A percentile compares a stretch with the other conserved stretches of the same genome.
Conservation (phyloP, 2,888 invertebrate genomes). For the Tiliacea citrago region DNA sequence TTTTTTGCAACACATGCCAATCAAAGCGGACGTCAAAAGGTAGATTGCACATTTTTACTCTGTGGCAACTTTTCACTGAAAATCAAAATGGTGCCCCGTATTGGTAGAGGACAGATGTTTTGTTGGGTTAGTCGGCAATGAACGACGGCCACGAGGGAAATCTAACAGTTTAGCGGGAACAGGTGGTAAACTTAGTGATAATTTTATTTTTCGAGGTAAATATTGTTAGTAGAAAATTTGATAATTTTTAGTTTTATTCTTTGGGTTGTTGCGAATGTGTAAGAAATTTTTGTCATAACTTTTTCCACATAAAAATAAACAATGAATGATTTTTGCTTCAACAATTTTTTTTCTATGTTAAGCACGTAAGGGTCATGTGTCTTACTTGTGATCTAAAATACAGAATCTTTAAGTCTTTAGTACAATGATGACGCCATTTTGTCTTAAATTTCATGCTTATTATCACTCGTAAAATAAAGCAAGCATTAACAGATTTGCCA, state of each 20-base stretch:
- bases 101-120: slow-evolving; percentile 31
- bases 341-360: not conserved
- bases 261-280: not conserved
- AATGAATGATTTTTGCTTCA: not conserved
- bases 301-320: not conserved
- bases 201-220: slow-evolving; percentile 60
- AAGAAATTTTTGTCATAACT: not conserved
- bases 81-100: slow-evolving; percentile 40
- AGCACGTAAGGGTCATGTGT: not conserved
- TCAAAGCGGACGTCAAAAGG: slow-evolving; percentile 28
- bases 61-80: slow-evolving; percentile 35
- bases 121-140: slow-evolving; percentile 47
- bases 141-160: slow-evolving; percentile 56
- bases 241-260: slow-evolving; percentile 15
- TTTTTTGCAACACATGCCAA: slow-evolving; percentile 35
- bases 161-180: slow-evolving; percentile 60
- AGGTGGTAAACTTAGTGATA: slow-evolving; percentile 58
- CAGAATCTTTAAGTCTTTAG: not conserved
- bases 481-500: not conserved
- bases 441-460: not conserved
- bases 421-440: not conserved
- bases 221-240: slow-evolving; percentile 23
- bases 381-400: not conserved
- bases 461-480: not conserved
- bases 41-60: slow-evolving; percentile 26